Evolutionary conservation across 2,888 invertebrate species (phyloP), one percentile per base, ranked within the genome.

Genomic region (Portevinia maculata): DNA sequence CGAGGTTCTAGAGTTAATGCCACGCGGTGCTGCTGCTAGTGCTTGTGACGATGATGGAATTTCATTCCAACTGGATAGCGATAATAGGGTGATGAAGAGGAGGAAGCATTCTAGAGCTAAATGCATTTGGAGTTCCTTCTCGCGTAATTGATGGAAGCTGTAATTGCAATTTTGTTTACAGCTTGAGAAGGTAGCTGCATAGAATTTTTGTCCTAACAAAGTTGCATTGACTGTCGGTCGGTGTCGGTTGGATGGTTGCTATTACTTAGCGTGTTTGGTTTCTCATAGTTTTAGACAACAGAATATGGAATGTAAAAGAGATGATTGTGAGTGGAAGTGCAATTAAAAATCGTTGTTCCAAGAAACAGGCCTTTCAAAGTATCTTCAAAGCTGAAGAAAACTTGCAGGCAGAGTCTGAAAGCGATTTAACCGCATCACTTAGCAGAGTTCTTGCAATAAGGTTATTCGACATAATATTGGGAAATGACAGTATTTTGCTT

Each of bases 121-220:
- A 81, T 70, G 59, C 76, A 70, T 70, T 81, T 65, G 52, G 48
- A 71, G 81, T 76, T 75, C 48, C 41, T 67, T 62, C 17, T 59
- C n/a, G 62, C 44, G 79, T 75, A 75, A 79, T 79, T 69, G 79
- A 75, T 75, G 79, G 69, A 39, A 79, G 62, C 34, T 75, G 75
- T 9, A 44, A 21, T 21, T 1, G 19, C 67, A 75, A 57, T 79
- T 79, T 67, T 44, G 46, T 64, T 73, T 52, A 59, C 46, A 65
- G 57, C 46, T 52, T 7, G n/a, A 13, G 19, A 62, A 7, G 39
- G 53, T 37, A 44, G 55, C 15, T 17, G 34, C 9, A 15, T 9
- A 55, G 62, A 48, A 39, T 44, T 37, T 32, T 69, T 32, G 67
- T 37, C 15, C 21, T 30, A 46, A 76, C 62, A 46, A 60, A 60